phyloP scores from a whole-genome alignment of 2,888 invertebrate genomes.

The Latrodectus elegans region DNA sequence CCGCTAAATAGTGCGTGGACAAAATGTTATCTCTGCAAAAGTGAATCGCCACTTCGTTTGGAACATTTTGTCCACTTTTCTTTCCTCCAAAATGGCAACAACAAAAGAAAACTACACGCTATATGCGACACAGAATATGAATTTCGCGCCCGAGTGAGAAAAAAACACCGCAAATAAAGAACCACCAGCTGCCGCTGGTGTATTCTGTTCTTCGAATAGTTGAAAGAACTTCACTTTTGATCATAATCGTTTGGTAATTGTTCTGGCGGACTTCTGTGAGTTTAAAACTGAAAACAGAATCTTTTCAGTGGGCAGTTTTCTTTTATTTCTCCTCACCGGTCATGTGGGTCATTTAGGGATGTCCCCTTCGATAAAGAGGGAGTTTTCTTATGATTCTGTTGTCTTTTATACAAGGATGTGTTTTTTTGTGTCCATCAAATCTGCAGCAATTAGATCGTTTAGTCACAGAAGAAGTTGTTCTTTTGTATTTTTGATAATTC shows the following conservation, averaged over 20 bases:
- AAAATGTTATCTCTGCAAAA: slow-evolving; percentile 20
- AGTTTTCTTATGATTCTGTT: slow-evolving; percentile 34
- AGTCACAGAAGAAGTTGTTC: slow-evolving; percentile 40
- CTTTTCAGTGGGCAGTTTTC: slow-evolving; percentile 27
- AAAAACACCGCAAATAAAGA: slow-evolving; percentile 4
- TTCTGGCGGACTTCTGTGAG: slow-evolving; percentile 1
- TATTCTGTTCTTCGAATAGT: not conserved
- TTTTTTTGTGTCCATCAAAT: slow-evolving; percentile 21
- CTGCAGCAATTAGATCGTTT: slow-evolving; percentile 65
- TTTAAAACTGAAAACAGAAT: slow-evolving; percentile 40
- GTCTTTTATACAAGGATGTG: slow-evolving; percentile 53
- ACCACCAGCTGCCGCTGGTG: not conserved
- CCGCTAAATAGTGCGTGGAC: slow-evolving; percentile 46
- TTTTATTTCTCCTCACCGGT: slow-evolving; percentile 15
- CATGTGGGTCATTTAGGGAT: slow-evolving; percentile 59
- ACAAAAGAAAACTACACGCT: slow-evolving; percentile 31
- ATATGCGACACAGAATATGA: slow-evolving; percentile 36
- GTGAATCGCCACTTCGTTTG: slow-evolving; percentile 30
- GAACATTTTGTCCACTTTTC: slow-evolving; percentile 4
- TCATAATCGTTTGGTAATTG: slow-evolving; percentile 17
- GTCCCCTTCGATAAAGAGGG: slow-evolving; percentile 16
- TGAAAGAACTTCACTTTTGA: slow-evolving; percentile 28
- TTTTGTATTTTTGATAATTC: slow-evolving; percentile 51
- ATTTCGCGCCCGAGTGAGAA: slow-evolving; percentile 23
- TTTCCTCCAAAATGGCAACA: not conserved